Evolutionary conservation across 2,113 vertebrate species (phyloP).

Genomic region (Hypanus sabinus): DNA sequence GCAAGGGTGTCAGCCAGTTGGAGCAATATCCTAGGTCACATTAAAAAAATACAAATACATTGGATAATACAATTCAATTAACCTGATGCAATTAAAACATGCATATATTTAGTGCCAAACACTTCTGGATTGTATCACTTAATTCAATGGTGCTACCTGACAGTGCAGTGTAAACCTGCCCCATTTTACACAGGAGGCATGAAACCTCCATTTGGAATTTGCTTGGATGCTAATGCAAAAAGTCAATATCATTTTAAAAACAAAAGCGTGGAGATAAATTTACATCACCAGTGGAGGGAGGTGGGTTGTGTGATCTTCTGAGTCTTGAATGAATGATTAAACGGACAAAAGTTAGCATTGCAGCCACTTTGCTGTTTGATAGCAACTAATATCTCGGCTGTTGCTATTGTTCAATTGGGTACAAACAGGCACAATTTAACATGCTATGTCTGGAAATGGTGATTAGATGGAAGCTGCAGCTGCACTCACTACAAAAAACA

Average conservation of each 20-base stretch:
- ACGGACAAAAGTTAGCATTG: background rate
- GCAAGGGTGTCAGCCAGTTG: background rate
- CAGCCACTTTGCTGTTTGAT: background rate
- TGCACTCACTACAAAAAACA: background rate
- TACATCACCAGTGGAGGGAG: background rate
- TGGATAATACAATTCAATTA: background rate
- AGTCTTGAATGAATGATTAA: background rate
- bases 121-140: background rate
- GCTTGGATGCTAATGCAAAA: background rate
- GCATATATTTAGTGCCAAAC: constrained; percentile 26
- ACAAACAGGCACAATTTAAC: background rate
- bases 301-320: background rate
- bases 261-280: background rate
- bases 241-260: background rate
- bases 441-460: background rate
- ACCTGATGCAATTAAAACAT: constrained; percentile 7
- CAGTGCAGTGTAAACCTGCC: background rate
- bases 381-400: background rate
- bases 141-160: background rate
- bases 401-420: background rate
- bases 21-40: constrained; percentile 8
- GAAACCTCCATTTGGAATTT: background rate
- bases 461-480: background rate
- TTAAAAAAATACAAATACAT: constrained; percentile 13
- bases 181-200: background rate